Evolutionary conservation across 2,113 vertebrate genomes (phyloP).

Genomic region (Piprites chloris): DNA sequence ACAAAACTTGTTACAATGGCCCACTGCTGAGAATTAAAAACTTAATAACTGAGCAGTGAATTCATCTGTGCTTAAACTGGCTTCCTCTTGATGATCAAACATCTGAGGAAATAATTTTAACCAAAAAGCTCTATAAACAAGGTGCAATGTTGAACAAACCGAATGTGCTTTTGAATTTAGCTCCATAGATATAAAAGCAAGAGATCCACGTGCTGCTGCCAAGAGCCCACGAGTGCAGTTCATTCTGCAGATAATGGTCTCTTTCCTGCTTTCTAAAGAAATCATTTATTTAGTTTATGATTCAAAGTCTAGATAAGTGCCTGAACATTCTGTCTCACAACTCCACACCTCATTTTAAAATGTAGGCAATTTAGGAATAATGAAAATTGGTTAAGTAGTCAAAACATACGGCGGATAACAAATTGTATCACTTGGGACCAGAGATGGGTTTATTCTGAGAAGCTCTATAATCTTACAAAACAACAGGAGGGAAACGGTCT

Average conservation of each 20-base stretch:
- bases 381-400: conserved; percentile 15
- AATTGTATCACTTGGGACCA: neutral
- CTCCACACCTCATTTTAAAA: conserved; percentile 48
- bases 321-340: conserved; percentile 19
- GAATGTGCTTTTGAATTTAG: conserved; percentile 8
- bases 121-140: conserved; percentile 63
- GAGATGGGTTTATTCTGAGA: neutral
- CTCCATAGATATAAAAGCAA: conserved; percentile 23
- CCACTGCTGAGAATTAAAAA: conserved; percentile 63
- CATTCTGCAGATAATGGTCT: conserved; percentile 10
- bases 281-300: conserved; percentile 13
- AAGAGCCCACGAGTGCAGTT: conserved; percentile 14
- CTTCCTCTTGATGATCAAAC: conserved; percentile 61
- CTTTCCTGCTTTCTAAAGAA: conserved; percentile 6
- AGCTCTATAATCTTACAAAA: neutral
- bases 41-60: conserved; percentile 62
- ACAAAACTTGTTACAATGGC: conserved; percentile 11
- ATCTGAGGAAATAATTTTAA: conserved; percentile 70
- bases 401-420: neutral
- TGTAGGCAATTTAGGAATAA: conserved; percentile 27
- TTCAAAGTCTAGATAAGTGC: conserved; percentile 33
- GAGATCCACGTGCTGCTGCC: neutral
- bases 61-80: conserved; percentile 65
- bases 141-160: conserved; percentile 30
- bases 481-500: neutral